phyloP scores from a whole-genome alignment of 2,797 vertebrate genomes.

The Sebastiscus tertius region DNA sequence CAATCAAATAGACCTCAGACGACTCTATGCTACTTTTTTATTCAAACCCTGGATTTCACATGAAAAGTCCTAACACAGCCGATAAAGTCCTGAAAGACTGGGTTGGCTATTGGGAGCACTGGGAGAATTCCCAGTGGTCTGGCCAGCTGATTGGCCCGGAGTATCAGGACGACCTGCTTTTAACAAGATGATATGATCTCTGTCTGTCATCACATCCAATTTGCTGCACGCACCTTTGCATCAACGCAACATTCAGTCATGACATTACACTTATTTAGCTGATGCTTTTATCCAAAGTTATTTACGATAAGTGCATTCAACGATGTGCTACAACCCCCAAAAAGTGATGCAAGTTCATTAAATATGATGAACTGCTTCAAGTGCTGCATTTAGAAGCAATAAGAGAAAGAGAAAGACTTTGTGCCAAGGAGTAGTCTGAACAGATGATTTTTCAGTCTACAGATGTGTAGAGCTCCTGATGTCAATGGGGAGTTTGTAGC shows the following conservation, averaged over 20 bases:
- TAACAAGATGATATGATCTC: rapidly evolving
- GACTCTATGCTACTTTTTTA: no score
- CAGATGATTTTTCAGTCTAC: neutral
- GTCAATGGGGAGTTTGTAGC: neutral
- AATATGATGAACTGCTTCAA: neutral
- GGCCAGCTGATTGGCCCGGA: neutral
- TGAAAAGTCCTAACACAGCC: neutral
- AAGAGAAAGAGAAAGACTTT: neutral
- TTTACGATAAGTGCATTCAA: neutral
- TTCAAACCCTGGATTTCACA: neutral
- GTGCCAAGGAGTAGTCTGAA: rapidly evolving
- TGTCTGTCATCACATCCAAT: rapidly evolving
- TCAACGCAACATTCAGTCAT: neutral
- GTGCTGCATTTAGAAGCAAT: neutral
- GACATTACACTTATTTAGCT: neutral
- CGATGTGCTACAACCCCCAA: neutral
- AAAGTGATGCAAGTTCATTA: neutral
- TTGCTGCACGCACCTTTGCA: neutral
- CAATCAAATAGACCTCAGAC: neutral
- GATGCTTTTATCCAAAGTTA: neutral
- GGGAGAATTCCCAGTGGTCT: neutral
- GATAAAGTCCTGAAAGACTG: neutral
- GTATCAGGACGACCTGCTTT: neutral
- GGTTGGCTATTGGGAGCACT: neutral
- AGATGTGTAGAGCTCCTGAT: neutral